Base-by-base conservation (phyloP, 1,140 invertebrate species). In the Samia ricini region DNA sequence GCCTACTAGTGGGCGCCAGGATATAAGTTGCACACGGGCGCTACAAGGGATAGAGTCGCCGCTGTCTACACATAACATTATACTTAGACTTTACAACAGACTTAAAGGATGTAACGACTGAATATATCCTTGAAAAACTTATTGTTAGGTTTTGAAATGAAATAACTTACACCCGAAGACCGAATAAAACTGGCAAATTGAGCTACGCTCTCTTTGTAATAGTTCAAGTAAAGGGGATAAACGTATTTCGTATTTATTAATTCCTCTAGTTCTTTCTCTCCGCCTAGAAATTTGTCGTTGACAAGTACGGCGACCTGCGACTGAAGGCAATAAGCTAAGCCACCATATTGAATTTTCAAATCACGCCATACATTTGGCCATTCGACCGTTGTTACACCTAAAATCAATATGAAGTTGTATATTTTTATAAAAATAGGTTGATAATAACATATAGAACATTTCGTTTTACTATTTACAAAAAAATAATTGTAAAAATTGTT, bases 241-340 rank as follows among this genome's bases (percentile, higher is more conserved):
- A 74, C 68, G 60, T 82, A 91, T 72, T 84, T 88, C 3, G 79
- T 66, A 63, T 82, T 77, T 10, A 91, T 65, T n/a, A 88, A 68
- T 52, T 85, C 72, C 54, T 76, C 72, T 2, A 92, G 65, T 61
- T 88, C 90, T 2, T 81, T 72, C 60, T 87, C 79, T 42, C 91
- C 89, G 1, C 91, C 91, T 10, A 92, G 60, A 59, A 85, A 86
- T 60, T 83, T 72, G 18, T 83, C 84, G 62, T 92, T 85, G 0
- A 83, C 59, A 42, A 91, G 77, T 0, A 92, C 75, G 8, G 81
- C 88, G 12, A 91, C 83, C 56, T 75, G 68, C 21, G 71, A 81
- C 23, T 68, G 24, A n/a, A 87, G 61, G 24, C 85, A 86, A 55
- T 77, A 85, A 2, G 79, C 73, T 21, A 68, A 21, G 2, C 69